A percentile compares a stretch with the other conserved stretches of the same genome.
phyloP scores from a whole-genome alignment of 1,140 invertebrate genomes.

The Triops longicaudatus region DNA sequence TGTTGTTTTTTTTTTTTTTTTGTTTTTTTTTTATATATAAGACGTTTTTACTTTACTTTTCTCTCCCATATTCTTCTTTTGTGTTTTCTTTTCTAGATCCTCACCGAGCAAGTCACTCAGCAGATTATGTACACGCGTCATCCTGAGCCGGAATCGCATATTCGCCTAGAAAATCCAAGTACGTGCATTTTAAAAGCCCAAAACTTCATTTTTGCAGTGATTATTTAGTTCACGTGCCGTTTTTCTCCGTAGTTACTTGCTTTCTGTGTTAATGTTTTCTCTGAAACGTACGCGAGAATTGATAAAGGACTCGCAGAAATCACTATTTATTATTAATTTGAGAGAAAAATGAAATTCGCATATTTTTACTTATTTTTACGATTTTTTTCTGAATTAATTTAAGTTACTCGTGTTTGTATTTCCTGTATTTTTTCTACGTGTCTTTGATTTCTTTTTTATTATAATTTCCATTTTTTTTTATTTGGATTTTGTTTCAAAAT shows the following conservation, averaged over 20 bases:
- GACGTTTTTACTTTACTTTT: slow-evolving; percentile 17
- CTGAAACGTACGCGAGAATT: too few species aligned
- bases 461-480: too few species aligned
- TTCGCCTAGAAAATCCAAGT: slow-evolving; percentile 89
- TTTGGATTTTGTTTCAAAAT: too few species aligned
- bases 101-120: slow-evolving; percentile 92
- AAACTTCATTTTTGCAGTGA: slow-evolving; percentile 4
- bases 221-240: slow-evolving; percentile 17
- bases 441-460: too few species aligned
- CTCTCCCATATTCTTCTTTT: slow-evolving; percentile 25
- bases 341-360: not conserved
- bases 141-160: slow-evolving; percentile 87
- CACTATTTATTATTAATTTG: too few species aligned
- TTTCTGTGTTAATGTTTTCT: too few species aligned
- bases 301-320: too few species aligned
- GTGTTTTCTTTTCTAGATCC: slow-evolving; percentile 51
- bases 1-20: too few species aligned
- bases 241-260: not conserved
- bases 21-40: too few species aligned
- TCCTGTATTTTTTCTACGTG: too few species aligned
- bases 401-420: not conserved
- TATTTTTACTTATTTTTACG: too few species aligned
- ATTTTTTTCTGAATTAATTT: not conserved
- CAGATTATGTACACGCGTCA: slow-evolving; percentile 86
- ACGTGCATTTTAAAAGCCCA: not conserved